Conservation (phyloP, 2,113 vertebrate genomes). For the rat (Rattus norvegicus) region GRCr8 NC_086020.1:227751501-227752000, state of each 20-base stretch:
- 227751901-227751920: not conserved
- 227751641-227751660: not conserved
- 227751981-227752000: not conserved
- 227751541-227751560: too few relatives aligned
- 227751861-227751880: not conserved
- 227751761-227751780: not conserved
- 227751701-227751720: not conserved
- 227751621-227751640: not conserved
- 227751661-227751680: not conserved
- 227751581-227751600: not conserved
- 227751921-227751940: not conserved
- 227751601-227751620: not conserved
- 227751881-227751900: not conserved
- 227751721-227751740: not conserved
- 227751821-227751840: not conserved
- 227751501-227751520: rapidly evolving
- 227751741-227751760: not conserved
- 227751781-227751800: not conserved
- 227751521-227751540: too few relatives aligned
- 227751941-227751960: not conserved
- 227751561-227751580: too few relatives aligned
- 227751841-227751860: not conserved
- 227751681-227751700: not conserved
- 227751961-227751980: not conserved
- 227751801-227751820: not conserved